phyloP scores from a whole-genome alignment of 2,888 invertebrate genomes.

The Beris chalybata region DNA sequence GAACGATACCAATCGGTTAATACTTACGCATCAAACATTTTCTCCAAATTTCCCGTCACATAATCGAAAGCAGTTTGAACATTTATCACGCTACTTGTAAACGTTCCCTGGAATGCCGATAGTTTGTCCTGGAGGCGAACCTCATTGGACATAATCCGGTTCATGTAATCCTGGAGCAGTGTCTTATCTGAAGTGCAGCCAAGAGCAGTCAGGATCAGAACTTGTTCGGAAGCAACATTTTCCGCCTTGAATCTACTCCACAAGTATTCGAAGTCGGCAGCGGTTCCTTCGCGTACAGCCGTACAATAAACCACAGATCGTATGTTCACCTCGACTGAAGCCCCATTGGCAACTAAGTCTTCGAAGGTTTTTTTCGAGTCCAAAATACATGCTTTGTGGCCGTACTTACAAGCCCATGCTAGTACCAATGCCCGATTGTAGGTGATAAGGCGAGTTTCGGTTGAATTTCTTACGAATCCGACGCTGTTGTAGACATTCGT shows the following conservation, averaged over 20 bases:
- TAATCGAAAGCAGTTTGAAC: slow-evolving; percentile 60
- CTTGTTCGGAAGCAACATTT: slow-evolving; percentile 70
- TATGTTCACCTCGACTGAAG: slow-evolving; percentile 63
- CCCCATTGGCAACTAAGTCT: background rate
- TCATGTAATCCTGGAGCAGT: slow-evolving; percentile 60
- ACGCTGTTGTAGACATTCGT: slow-evolving; percentile 57
- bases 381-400: slow-evolving; percentile 61
- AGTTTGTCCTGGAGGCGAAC: slow-evolving; percentile 53
- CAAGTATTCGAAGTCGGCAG: slow-evolving; percentile 66
- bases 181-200: slow-evolving; percentile 65
- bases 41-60: slow-evolving; percentile 48
- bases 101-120: slow-evolving; percentile 55
- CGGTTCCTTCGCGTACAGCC: slow-evolving; percentile 66
- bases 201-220: slow-evolving; percentile 65
- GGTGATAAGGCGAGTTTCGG: slow-evolving; percentile 61
- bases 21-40: slow-evolving; percentile 15
- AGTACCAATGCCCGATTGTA: slow-evolving; percentile 64
- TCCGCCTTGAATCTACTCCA: slow-evolving; percentile 64
- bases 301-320: slow-evolving; percentile 75
- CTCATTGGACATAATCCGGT: slow-evolving; percentile 56
- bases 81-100: slow-evolving; percentile 61
- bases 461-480: slow-evolving; percentile 55
- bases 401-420: slow-evolving; percentile 67
- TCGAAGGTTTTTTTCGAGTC: slow-evolving; percentile 56
- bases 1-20: background rate